These are phyloP conservation scores for Andrena dorsata DNA, from an alignment of 2,888 invertebrate species.

Conservation along the genomic window DNA sequence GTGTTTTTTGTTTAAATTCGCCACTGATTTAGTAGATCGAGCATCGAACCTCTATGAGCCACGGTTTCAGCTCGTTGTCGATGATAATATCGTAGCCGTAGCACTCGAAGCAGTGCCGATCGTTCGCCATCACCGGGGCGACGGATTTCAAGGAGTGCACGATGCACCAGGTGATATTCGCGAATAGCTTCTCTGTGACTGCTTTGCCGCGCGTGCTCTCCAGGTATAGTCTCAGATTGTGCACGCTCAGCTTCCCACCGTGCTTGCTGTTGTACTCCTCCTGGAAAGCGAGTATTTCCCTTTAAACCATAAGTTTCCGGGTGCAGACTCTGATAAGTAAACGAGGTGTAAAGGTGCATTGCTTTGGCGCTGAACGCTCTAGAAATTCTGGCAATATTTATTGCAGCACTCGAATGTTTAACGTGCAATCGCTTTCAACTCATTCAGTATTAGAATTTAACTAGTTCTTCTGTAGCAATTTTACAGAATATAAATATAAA, in stretches of 20 bases:
- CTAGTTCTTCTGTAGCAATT: too few species aligned
- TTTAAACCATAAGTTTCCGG: too few species aligned
- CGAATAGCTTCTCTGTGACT: constrained; percentile 95
- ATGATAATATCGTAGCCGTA: constrained; percentile 99
- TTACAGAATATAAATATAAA: too few species aligned
- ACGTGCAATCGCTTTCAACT: too few species aligned
- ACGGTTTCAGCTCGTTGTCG: constrained; percentile 96
- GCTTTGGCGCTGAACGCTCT: too few species aligned
- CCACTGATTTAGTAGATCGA: background rate
- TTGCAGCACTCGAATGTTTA: too few species aligned
- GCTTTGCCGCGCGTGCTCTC: constrained; percentile 96
- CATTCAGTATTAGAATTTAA: too few species aligned
- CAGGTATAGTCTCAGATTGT: constrained; percentile 94
- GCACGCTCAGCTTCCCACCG: constrained; percentile 97
- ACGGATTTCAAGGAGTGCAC: constrained; percentile 97
- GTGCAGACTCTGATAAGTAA: too few species aligned
- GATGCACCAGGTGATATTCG: constrained; percentile 95
- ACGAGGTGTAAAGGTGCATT: too few species aligned
- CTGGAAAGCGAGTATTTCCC: constrained; percentile 83
- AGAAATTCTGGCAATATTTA: too few species aligned
- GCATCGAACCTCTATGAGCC: constrained; percentile 81
- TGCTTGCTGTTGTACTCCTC: constrained; percentile 97
- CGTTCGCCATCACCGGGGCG: constrained; percentile 96
- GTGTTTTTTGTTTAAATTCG: background rate
- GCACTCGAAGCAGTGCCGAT: constrained; percentile 96